Evolutionary conservation across 92 coral and sea anemone genomes (phyloP).

Genomic region (Siderastrea radians): DNA sequence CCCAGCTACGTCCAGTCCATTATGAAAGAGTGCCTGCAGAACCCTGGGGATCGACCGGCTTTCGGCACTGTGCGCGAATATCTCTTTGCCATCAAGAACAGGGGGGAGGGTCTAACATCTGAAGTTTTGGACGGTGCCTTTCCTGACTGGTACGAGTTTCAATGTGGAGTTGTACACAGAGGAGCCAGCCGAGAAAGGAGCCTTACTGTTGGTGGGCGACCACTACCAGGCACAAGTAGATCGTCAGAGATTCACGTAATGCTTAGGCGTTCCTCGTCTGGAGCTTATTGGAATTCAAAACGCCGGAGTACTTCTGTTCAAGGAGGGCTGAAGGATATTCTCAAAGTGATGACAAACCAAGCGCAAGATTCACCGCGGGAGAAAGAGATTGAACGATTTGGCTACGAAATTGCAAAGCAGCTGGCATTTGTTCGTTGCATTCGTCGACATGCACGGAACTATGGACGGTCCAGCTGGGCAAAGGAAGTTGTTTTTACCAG

Average conservation of each 20-base stretch:
- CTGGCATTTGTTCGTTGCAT: conserved; percentile 61
- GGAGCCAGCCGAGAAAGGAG: neutral
- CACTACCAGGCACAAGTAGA: neutral
- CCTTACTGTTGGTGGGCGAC: neutral
- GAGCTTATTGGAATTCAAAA: neutral
- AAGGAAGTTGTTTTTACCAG: conserved; percentile 76
- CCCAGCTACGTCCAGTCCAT: conserved; percentile 68
- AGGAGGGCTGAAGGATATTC: conserved; percentile 8
- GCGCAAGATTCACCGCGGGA: conserved; percentile 43
- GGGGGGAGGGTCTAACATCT: conserved; percentile 48
- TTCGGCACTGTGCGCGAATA: conserved; percentile 34
- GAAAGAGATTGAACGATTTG: conserved; percentile 73
- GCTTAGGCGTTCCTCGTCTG: conserved; percentile 34
- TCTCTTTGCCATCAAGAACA: conserved; percentile 28
- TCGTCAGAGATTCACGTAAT: conserved; percentile 22
- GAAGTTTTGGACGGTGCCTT: conserved; percentile 67
- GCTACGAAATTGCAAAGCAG: conserved; percentile 69
- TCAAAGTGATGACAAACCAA: neutral
- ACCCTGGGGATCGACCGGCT: conserved; percentile 24
- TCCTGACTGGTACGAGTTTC: conserved; percentile 55
- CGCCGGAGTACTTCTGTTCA: conserved; percentile 32
- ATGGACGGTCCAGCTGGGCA: conserved; percentile 81
- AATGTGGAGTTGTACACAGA: neutral
- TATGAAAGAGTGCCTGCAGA: conserved; percentile 39
- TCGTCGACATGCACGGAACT: conserved; percentile 56